These are phyloP conservation scores for Bovichtus variegatus DNA, from an alignment of 2,797 vertebrate species.

Conservation along the genomic window DNA sequence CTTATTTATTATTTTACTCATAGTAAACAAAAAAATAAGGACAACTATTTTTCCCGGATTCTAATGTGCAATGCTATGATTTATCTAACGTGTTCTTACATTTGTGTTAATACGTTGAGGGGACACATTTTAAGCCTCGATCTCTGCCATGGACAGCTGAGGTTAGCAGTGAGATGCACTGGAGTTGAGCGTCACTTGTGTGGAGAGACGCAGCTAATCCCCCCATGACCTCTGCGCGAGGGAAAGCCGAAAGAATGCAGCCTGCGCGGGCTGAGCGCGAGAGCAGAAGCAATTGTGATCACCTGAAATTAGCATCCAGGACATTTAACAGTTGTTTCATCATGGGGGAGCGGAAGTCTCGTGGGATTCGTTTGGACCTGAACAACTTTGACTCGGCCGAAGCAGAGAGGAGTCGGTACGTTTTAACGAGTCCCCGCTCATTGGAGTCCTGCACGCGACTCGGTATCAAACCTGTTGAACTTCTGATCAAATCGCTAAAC, in stretches of 20 bases:
- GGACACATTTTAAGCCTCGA: not conserved
- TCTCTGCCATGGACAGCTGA: not conserved
- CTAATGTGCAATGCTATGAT: too few relatives aligned
- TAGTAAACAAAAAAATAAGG: not conserved
- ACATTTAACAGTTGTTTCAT: not conserved
- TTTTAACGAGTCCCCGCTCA: conserved; percentile 73
- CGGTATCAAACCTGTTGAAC: conserved; percentile 75
- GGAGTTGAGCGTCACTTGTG: not conserved
- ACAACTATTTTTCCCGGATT: not conserved
- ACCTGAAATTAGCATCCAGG: not conserved
- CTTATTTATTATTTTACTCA: not conserved
- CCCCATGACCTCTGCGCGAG: conserved; percentile 41
- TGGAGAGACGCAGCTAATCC: conserved; percentile 63
- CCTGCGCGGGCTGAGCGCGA: not conserved
- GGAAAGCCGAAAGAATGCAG: not conserved
- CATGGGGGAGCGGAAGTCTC: conserved; percentile 72
- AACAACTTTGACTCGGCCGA: conserved; percentile 65
- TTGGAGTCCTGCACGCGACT: conserved; percentile 69
- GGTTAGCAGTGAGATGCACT: not conserved
- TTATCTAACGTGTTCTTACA: not conserved
- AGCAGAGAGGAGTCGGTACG: conserved; percentile 62
- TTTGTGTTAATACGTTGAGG: not conserved
- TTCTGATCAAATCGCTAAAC: conserved; percentile 80
- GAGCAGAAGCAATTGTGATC: not conserved
- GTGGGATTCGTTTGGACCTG: conserved; percentile 65